Percentiles rank a stretch among this genome's conserved stretches.
phyloP scores from a whole-genome alignment of 2,888 invertebrate genomes.

The Cheilosia pagana region DNA sequence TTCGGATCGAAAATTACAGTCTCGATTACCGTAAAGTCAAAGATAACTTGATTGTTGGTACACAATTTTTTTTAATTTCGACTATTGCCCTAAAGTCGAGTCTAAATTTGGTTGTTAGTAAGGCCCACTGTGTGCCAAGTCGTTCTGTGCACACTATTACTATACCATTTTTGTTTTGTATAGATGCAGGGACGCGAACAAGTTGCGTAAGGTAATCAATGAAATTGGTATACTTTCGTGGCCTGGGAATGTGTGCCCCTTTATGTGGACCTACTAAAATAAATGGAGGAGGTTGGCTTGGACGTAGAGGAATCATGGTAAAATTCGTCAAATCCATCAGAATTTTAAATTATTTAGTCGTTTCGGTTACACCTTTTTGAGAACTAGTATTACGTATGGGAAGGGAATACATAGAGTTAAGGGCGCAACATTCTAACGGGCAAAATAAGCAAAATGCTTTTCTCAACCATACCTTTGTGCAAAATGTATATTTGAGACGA shows the following conservation, averaged over 20 bases:
- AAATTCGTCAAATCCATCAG: constrained; percentile 47
- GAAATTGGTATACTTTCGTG: constrained; percentile 45
- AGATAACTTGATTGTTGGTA: too few species aligned
- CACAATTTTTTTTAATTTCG: too few species aligned
- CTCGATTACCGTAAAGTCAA: too few species aligned
- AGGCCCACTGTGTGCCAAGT: too few species aligned
- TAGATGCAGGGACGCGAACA: constrained; percentile 1
- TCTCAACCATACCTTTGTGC: too few species aligned
- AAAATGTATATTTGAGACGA: too few species aligned
- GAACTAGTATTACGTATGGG: background rate
- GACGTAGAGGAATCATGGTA: background rate
- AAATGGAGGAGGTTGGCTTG: constrained; percentile 7
- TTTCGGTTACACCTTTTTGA: background rate
- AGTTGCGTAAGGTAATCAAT: constrained; percentile 52
- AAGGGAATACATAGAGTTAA: too few species aligned
- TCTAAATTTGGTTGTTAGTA: too few species aligned
- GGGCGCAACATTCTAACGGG: too few species aligned
- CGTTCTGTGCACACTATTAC: constrained; percentile 40
- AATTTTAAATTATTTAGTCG: constrained; percentile 13
- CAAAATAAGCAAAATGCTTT: too few species aligned
- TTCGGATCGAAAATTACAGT: too few species aligned
- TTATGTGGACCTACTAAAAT: constrained; percentile 16
- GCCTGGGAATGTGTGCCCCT: constrained; percentile 24
- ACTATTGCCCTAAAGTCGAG: too few species aligned
- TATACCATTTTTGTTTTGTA: constrained; percentile 41